phyloP scores from a whole-genome alignment of 1,140 invertebrate species.

The Zaprionus africanus region DNA sequence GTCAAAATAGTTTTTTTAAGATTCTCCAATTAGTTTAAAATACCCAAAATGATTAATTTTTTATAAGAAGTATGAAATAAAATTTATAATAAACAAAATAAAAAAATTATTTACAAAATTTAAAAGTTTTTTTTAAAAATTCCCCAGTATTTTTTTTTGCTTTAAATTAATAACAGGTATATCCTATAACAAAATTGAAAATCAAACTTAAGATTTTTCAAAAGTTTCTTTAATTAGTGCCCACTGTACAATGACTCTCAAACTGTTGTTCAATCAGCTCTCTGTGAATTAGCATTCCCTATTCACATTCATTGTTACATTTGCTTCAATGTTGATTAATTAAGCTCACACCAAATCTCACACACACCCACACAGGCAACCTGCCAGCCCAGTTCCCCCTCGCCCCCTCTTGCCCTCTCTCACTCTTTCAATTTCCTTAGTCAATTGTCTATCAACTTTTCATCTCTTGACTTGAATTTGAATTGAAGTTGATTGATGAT shows the following conservation, averaged over 20 bases:
- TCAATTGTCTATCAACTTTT: conserved; percentile 46
- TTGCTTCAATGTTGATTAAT: conserved; percentile 44
- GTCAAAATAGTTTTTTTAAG: neutral
- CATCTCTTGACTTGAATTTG: conserved; percentile 53
- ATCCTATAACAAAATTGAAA: no score
- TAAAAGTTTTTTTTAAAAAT: neutral
- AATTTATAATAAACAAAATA: no score
- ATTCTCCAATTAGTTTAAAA: no score
- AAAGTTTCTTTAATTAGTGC: neutral
- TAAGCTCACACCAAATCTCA: conserved; percentile 6
- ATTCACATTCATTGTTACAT: conserved; percentile 13
- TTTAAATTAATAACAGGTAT: no score
- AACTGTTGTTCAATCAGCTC: neutral
- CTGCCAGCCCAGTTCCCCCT: neutral
- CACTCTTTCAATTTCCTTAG: conserved; percentile 42
- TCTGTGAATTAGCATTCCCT: neutral
- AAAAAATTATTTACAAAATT: no score
- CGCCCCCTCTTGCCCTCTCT: neutral
- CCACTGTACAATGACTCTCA: neutral
- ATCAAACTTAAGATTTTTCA: no score
- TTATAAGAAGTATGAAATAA: no score
- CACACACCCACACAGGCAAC: conserved; percentile 1
- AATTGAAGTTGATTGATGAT: conserved; percentile 61
- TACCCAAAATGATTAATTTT: no score
- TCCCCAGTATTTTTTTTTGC: neutral